Percentiles rank a stretch among this genome's conserved stretches.
Evolutionary conservation across 2,113 vertebrate species (phyloP).

Genomic region (Calypte anna): DNA sequence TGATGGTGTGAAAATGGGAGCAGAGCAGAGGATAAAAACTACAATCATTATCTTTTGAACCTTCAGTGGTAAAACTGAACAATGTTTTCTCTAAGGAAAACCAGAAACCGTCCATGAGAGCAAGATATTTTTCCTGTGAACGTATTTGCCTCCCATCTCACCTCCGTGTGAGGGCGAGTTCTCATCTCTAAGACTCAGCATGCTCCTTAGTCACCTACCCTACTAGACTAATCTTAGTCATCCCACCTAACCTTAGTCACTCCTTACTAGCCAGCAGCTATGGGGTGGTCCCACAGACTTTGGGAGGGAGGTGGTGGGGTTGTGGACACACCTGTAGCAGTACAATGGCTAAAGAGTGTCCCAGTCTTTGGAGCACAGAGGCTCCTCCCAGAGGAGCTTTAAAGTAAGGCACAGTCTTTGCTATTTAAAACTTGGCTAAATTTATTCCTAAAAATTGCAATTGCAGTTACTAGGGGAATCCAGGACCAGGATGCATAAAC

Average conservation of each 20-base stretch:
- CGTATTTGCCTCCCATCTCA: neutral
- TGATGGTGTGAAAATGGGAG: neutral
- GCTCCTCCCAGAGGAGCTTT: neutral
- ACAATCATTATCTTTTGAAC: neutral
- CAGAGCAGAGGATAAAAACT: neutral
- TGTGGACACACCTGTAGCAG: neutral
- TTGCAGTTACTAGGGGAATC: neutral
- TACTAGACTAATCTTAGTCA: neutral
- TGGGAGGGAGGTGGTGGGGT: no score
- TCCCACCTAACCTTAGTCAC: no score
- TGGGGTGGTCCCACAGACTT: accelerated
- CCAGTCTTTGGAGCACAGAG: neutral
- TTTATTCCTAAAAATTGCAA: neutral
- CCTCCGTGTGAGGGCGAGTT: neutral
- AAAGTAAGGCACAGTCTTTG: neutral
- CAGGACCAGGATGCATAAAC: neutral
- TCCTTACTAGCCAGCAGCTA: neutral
- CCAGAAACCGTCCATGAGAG: neutral
- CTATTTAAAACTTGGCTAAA: neutral
- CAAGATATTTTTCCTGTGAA: neutral
- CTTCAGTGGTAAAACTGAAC: neutral
- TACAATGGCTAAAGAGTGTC: neutral
- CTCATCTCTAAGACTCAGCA: neutral
- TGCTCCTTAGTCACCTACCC: neutral
- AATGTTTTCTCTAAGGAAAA: neutral